Percentiles rank a stretch among this genome's conserved stretches.
Conservation (phyloP, 2,113 vertebrate genomes). For the Redunca redunca region DNA sequence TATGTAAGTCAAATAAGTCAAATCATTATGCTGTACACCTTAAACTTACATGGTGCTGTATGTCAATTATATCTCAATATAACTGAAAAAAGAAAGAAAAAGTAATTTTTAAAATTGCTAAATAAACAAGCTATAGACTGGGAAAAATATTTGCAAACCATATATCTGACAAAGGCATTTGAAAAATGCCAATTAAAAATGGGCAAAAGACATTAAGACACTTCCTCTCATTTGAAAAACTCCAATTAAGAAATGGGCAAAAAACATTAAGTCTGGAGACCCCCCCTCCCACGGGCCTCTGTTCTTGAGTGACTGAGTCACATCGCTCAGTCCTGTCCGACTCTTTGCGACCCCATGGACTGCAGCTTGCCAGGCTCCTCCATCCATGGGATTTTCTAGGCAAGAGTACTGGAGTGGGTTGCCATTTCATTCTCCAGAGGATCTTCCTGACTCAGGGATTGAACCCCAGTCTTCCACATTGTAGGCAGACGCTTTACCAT, state of each 20-base stretch:
- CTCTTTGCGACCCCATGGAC: no score
- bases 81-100: background rate
- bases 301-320: no score
- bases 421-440: no score
- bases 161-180: background rate
- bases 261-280: background rate
- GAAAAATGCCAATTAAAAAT: background rate
- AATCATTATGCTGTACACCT: background rate
- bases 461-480: no score
- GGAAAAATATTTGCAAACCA: background rate
- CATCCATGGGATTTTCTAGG: no score
- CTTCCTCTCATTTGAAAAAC: background rate
- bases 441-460: no score
- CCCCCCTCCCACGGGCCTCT: background rate
- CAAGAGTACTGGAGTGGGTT: no score
- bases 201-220: background rate
- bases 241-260: background rate
- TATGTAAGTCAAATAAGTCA: background rate
- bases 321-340: fast-evolving
- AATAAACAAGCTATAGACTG: background rate
- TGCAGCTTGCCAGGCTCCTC: no score
- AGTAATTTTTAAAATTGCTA: background rate
- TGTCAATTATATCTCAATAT: background rate
- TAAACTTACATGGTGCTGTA: background rate
- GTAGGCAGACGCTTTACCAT: no score